These are phyloP conservation scores for Mesocricetus auratus DNA, from an alignment of 2,113 vertebrate genomes.

Conservation along the genomic window DNA sequence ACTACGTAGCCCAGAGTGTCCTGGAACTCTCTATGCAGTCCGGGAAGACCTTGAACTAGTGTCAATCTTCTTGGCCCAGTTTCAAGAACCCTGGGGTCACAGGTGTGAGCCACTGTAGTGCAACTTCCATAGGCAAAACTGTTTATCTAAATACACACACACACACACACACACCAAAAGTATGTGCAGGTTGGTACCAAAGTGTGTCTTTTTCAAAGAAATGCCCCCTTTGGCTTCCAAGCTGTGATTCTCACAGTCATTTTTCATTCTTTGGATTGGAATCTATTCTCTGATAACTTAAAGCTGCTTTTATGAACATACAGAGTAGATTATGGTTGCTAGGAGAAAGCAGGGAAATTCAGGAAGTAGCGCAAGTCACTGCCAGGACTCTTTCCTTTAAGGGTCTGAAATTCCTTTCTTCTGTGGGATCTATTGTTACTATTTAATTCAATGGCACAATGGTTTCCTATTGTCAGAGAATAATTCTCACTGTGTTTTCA, in stretches of 20 bases:
- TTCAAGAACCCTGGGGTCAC: not conserved
- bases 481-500: not conserved
- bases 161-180: not conserved
- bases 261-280: not conserved
- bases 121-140: not conserved
- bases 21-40: not conserved
- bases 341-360: not conserved
- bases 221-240: not conserved
- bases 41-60: not conserved
- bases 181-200: not conserved
- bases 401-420: not conserved
- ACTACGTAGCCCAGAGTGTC: not conserved
- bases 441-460: not conserved
- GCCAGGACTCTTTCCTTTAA: not conserved
- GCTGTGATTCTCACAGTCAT: not conserved
- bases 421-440: not conserved
- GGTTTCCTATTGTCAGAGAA: not conserved
- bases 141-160: not conserved
- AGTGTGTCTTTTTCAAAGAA: not conserved
- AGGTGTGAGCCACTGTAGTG: not conserved
- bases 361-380: not conserved
- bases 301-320: slow-evolving; percentile 3
- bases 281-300: not conserved
- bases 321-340: slow-evolving; percentile 13
- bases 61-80: not conserved